Conservation (phyloP, 2,888 invertebrate genomes). For the Lacanobia wlatinum region DNA sequence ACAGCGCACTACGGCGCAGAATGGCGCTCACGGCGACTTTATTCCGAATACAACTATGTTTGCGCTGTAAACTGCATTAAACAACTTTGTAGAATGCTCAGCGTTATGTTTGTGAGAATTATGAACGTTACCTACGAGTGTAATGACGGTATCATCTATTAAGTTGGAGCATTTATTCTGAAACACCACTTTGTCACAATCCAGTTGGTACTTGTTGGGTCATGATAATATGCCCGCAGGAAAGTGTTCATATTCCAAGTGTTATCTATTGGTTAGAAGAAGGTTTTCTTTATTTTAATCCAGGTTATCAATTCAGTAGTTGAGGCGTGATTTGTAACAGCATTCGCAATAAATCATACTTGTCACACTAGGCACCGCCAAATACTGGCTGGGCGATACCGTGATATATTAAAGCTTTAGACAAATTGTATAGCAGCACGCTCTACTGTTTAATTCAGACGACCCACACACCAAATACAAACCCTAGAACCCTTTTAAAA, state of each 20-base stretch:
- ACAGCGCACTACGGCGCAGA: slow-evolving; percentile 6
- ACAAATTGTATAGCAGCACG: too few species aligned
- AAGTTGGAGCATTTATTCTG: background rate
- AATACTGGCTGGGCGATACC: background rate
- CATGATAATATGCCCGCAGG: background rate
- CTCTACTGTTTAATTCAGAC: background rate
- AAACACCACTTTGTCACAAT: background rate
- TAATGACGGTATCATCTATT: slow-evolving; percentile 1
- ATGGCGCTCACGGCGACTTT: slow-evolving; percentile 14
- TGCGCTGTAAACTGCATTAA: slow-evolving; percentile 4
- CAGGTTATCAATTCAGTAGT: too few species aligned
- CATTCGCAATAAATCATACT: too few species aligned
- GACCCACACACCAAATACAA: background rate
- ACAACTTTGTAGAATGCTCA: background rate
- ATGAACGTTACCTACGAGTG: background rate
- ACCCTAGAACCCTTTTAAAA: background rate
- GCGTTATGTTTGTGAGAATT: slow-evolving; percentile 4
- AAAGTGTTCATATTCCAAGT: too few species aligned
- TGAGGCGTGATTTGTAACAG: too few species aligned
- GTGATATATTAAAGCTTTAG: background rate
- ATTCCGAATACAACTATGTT: slow-evolving; percentile 26
- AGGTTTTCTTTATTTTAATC: background rate
- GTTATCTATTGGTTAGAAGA: background rate
- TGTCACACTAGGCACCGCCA: background rate
- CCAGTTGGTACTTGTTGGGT: background rate